Conservation (phyloP, 1,140 invertebrate species). For the Drosophila bocqueti region DNA sequence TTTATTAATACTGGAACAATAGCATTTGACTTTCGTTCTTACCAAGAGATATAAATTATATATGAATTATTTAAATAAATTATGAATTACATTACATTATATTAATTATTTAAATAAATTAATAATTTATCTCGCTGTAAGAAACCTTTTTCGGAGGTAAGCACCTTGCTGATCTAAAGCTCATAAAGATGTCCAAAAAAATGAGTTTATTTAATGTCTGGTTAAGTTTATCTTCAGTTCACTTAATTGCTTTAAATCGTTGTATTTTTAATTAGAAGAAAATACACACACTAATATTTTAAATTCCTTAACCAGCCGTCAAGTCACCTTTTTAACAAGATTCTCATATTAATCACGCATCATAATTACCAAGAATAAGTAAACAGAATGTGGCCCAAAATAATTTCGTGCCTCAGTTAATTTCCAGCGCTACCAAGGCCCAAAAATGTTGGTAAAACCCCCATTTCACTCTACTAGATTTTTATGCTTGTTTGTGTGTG, state of each 20-base stretch:
- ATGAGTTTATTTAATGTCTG: neutral
- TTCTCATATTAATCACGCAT: neutral
- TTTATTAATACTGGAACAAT: too few species aligned
- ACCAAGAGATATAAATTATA: too few species aligned
- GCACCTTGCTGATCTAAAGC: neutral
- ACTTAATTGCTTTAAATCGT: neutral
- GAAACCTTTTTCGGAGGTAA: neutral
- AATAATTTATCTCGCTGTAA: too few species aligned
- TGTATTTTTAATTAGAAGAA: neutral
- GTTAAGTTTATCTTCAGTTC: neutral
- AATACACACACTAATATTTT: neutral
- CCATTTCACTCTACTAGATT: constrained; percentile 13
- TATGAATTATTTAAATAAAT: too few species aligned
- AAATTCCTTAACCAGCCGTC: neutral
- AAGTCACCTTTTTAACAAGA: neutral
- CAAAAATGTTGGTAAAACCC: constrained; percentile 7
- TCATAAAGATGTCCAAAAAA: neutral
- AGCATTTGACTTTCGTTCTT: too few species aligned
- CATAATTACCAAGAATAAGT: neutral
- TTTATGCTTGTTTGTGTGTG: constrained; percentile 23
- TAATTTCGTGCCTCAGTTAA: constrained; percentile 6
- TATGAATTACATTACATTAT: too few species aligned
- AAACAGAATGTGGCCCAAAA: constrained; percentile 1
- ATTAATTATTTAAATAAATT: too few species aligned
- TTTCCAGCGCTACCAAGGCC: constrained; percentile 3